Percentiles rank a stretch among this genome's conserved stretches.
These are phyloP conservation scores for Malurus leucopterus DNA, from an alignment of 2,797 vertebrate species.

Conservation along the genomic window DNA sequence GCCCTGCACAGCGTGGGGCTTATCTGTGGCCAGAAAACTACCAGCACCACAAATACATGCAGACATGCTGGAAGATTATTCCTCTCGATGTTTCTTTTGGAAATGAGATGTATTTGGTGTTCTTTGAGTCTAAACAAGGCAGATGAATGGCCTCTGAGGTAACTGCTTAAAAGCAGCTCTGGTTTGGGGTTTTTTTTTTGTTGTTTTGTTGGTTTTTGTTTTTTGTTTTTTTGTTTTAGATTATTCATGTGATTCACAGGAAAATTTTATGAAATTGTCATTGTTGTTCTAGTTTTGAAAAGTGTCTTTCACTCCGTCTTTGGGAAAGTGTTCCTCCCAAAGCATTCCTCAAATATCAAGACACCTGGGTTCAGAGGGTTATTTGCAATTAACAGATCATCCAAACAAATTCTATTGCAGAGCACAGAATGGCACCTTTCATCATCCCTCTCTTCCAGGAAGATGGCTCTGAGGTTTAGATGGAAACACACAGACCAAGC, in stretches of 20 bases:
- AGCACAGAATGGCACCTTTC: not conserved
- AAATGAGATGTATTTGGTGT: not conserved
- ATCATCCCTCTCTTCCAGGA: not conserved
- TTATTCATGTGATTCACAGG: not conserved
- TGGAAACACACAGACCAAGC: not conserved
- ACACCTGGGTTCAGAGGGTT: not conserved
- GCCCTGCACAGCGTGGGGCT: rapidly evolving
- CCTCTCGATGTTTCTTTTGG: not conserved
- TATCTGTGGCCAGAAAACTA: not conserved
- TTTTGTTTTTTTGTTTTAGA: not conserved
- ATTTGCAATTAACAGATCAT: not conserved
- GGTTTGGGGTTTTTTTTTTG: too few species aligned
- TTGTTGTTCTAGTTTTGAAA: not conserved
- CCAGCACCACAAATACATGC: not conserved
- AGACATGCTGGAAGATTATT: not conserved
- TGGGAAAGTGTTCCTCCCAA: not conserved
- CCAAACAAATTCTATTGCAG: not conserved
- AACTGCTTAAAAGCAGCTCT: not conserved
- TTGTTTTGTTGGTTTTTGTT: too few species aligned
- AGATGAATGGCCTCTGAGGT: not conserved
- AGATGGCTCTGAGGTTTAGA: not conserved
- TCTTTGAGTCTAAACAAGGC: not conserved
- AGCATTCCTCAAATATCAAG: not conserved
- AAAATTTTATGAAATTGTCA: not conserved
- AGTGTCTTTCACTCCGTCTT: not conserved